A percentile compares a stretch with the other conserved stretches of the same genome.
These are phyloP conservation scores for Axea sp. DNA, from an alignment of 2,888 invertebrate species.

Conservation along the genomic window DNA sequence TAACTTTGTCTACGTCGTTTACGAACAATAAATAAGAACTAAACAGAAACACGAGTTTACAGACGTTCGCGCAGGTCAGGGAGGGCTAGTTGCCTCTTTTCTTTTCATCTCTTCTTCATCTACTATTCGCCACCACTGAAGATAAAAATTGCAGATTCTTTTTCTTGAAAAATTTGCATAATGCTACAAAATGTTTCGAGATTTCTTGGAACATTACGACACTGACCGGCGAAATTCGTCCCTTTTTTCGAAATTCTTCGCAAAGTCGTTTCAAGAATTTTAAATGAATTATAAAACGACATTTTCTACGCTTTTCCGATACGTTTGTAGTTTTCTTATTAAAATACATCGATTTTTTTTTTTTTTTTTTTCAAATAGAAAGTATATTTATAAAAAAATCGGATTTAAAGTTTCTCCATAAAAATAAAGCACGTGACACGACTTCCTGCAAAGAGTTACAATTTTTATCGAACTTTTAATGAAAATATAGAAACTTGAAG, in stretches of 20 bases:
- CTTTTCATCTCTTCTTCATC: constrained; percentile 53
- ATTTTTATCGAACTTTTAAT: constrained; percentile 18
- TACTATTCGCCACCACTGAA: constrained; percentile 50
- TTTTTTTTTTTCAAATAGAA: background rate
- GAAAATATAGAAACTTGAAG: constrained; percentile 5
- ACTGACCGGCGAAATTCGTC: constrained; percentile 32
- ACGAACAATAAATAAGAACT: constrained; percentile 60
- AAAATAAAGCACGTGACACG: constrained; percentile 5
- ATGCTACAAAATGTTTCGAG: constrained; percentile 55
- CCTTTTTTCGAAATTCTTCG: constrained; percentile 9
- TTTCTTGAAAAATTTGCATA: constrained; percentile 54
- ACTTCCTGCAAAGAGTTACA: constrained; percentile 1
- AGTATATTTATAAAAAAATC: constrained; percentile 13
- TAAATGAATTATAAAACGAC: too few species aligned
- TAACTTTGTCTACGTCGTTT: constrained; percentile 60
- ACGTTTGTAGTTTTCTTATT: too few species aligned
- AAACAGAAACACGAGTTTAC: constrained; percentile 54
- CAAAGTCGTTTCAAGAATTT: background rate
- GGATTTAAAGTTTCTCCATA: constrained; percentile 20
- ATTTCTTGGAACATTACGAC: constrained; percentile 26
- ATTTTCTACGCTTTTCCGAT: too few species aligned
- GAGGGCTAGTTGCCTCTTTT: constrained; percentile 52
- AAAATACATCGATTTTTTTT: too few species aligned
- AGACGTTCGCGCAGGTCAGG: constrained; percentile 47
- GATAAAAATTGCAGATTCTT: constrained; percentile 60